Base-by-base conservation (phyloP, 2,797 vertebrate genomes). In the Rachycentron canadum region DNA sequence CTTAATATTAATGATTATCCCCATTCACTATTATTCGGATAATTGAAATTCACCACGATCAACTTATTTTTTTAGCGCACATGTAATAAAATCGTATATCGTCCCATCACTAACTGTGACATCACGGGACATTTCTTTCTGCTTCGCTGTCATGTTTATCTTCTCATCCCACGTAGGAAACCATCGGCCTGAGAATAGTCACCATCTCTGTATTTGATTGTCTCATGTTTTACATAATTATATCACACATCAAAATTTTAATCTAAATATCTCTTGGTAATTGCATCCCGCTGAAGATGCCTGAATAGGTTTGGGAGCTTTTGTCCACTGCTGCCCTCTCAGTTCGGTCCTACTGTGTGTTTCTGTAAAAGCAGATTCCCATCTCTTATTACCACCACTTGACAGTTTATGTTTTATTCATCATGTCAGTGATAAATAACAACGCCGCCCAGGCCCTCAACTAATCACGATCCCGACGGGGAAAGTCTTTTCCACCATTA, bases 391-490 rank as follows among this genome's bases (percentile, higher is more conserved):
- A 73, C 21, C 52, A 58, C 59, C 7, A 26, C 25, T 55, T 74
- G 75, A 62, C 61, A 6, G 56, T 55, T 66, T 9, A 85, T 91
- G 77, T 86, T 89, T 92, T 86, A 91, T 93, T 91, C 81, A 90
- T 87, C 59, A 41, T 52, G 17, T 65, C 60, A 7, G 19, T 0
- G 13, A 67, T 78, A 73, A 78, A 73, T 65, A 62, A 67, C 69
- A 59, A 69, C 26, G 1, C 61, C 21, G 36, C 78, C 59, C 69
- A 62, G 61, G 57, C 77, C 63, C 76, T 88, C 57, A 19, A 73
- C 79, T 86, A 89, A 89, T 91, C 85, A 88, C 10, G 4, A 40
- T 79, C 59, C 75, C 11, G 1, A 45, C 40, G 69, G 63, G n/a
- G 38, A 72, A 58, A 64, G 60, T 76, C 9, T 76, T 68, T 41